phyloP scores from a whole-genome alignment of 1,140 invertebrate species.

The Asobara japonica region DNA sequence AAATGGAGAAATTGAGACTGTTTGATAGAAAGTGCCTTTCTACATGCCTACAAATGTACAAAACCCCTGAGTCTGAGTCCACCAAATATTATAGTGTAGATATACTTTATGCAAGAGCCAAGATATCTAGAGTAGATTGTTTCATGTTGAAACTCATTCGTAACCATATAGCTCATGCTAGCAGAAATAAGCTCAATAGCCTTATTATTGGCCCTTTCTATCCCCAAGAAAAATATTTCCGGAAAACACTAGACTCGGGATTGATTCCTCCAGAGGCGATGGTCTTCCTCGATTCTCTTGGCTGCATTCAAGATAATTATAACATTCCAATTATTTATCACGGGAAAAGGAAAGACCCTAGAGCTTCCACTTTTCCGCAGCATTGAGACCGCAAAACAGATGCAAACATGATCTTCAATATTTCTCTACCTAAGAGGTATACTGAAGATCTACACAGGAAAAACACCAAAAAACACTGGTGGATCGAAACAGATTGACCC shows the following conservation, averaged over 20 bases:
- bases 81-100: conserved; percentile 17
- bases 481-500: not conserved
- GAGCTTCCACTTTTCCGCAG: not conserved
- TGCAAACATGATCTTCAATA: not conserved
- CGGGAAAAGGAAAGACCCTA: not conserved
- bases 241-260: not conserved
- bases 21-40: conserved; percentile 39
- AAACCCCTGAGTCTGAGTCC: conserved; percentile 12
- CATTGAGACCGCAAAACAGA: not conserved
- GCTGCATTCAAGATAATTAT: not conserved
- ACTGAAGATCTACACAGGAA: not conserved
- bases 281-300: not conserved
- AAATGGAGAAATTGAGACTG: conserved; percentile 26
- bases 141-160: conserved; percentile 30
- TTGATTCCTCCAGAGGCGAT: conserved; percentile 14
- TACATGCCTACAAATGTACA: conserved; percentile 18
- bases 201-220: conserved; percentile 21
- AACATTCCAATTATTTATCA: conserved; percentile 22
- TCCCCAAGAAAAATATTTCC: conserved; percentile 9
- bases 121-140: conserved; percentile 27
- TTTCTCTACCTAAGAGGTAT: not conserved
- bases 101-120: conserved; percentile 18
- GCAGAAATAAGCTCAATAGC: conserved; percentile 15
- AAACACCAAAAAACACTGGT: not conserved
- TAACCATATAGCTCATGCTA: conserved; percentile 22